Conservation (phyloP, 2,797 vertebrate species). For the Urophycis tenuis region DNA sequence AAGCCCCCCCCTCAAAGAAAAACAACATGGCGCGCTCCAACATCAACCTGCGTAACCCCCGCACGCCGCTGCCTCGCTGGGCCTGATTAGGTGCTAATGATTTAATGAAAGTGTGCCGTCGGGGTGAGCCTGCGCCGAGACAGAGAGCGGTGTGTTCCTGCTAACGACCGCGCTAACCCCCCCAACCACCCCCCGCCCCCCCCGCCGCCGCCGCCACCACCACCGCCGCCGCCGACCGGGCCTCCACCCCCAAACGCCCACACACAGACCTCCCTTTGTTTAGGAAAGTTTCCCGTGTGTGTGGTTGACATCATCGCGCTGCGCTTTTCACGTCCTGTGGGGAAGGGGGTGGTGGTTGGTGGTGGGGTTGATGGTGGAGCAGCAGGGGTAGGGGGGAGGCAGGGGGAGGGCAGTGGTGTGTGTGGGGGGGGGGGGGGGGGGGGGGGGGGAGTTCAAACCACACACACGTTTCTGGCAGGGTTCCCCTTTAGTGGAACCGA, state of each 20-base stretch:
- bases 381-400: conserved; percentile 32
- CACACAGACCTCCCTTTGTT: conserved; percentile 76
- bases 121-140: conserved; percentile 50
- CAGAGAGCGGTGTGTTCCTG: conserved; percentile 50
- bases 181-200: conserved; percentile 6
- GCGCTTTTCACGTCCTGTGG: conserved; percentile 24
- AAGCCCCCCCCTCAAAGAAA: background rate
- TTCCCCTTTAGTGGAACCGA: conserved; percentile 38
- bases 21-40: conserved; percentile 13
- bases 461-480: conserved; percentile 71
- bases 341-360: conserved; percentile 37
- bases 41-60: conserved; percentile 10
- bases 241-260: conserved; percentile 64
- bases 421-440: conserved; percentile 17
- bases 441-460: conserved; percentile 62
- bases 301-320: conserved; percentile 68
- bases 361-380: background rate
- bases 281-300: conserved; percentile 68
- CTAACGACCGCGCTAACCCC: conserved; percentile 34
- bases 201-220: conserved; percentile 36
- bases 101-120: conserved; percentile 58
- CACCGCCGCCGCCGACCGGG: conserved; percentile 11
- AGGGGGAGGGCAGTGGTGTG: too few relatives aligned
- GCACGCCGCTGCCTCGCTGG: conserved; percentile 34
- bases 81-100: conserved; percentile 64